Conservation (phyloP, 2,888 invertebrate genomes). For the Abrostola tripartita region DNA sequence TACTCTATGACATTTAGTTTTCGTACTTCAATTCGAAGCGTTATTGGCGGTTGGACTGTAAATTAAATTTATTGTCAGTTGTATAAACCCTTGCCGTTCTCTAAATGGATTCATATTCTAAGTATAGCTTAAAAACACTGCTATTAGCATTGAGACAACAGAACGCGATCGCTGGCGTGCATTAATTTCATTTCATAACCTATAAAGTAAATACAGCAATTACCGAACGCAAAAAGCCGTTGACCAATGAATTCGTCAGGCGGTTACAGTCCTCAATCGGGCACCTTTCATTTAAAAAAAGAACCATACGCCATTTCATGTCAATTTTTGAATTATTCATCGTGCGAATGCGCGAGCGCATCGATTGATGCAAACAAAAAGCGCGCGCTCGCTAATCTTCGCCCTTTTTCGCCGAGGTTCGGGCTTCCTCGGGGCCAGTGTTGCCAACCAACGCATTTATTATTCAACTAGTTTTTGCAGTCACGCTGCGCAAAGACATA, state of each 20-base stretch:
- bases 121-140: constrained; percentile 37
- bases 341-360: constrained; percentile 88
- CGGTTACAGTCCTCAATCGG: constrained; percentile 89
- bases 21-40: constrained; percentile 68
- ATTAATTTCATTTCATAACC: constrained; percentile 68
- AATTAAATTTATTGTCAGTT: constrained; percentile 75
- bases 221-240: constrained; percentile 85
- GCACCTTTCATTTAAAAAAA: constrained; percentile 88
- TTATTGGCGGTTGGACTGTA: constrained; percentile 84
- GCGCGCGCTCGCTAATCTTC: constrained; percentile 87
- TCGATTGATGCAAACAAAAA: constrained; percentile 89
- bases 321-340: constrained; percentile 89
- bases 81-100: constrained; percentile 57
- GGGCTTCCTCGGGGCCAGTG: constrained; percentile 81
- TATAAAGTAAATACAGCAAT: constrained; percentile 84
- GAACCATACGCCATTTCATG: constrained; percentile 89
- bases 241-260: constrained; percentile 88
- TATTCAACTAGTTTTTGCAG: constrained; percentile 87
- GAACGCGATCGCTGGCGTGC: constrained; percentile 39
- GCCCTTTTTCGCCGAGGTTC: constrained; percentile 80
- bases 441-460: constrained; percentile 83
- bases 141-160: constrained; percentile 34
- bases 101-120: constrained; percentile 48
- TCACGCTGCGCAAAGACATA: constrained; percentile 87
- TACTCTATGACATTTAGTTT: constrained; percentile 42